Evolutionary conservation across 2,797 vertebrate genomes (phyloP).

Genomic region (Corythornis leucogaster): DNA sequence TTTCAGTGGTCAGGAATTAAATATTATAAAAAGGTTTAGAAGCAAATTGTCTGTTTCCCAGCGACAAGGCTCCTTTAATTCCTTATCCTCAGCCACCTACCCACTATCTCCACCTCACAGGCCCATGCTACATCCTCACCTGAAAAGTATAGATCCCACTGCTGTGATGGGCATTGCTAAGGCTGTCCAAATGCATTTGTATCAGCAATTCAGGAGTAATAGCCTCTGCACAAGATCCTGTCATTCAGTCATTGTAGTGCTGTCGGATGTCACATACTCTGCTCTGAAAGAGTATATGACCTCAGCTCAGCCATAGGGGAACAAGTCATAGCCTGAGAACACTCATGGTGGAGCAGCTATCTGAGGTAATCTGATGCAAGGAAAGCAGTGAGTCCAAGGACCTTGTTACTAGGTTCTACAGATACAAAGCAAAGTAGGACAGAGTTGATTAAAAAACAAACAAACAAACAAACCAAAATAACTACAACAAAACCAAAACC

Average conservation of each 20-base stretch:
- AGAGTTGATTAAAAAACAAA: not conserved
- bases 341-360: not conserved
- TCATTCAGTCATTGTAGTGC: not conserved
- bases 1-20: not conserved
- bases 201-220: not conserved
- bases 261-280: not conserved
- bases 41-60: not conserved
- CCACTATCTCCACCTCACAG: not conserved
- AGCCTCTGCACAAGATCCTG: not conserved
- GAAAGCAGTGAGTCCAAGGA: not conserved
- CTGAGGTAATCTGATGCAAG: not conserved
- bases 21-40: not conserved
- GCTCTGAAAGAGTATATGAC: not conserved
- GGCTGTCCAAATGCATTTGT: accelerated
- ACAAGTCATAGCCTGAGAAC: not conserved
- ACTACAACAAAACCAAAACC: too few relatives aligned
- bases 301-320: not conserved
- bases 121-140: not conserved
- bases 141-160: not conserved
- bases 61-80: not conserved
- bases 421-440: not conserved
- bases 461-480: too few relatives aligned
- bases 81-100: not conserved
- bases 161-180: not conserved
- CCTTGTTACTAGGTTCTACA: not conserved